phyloP scores from a whole-genome alignment of 1,140 invertebrate genomes.

The Leptonema lineaticorne region DNA sequence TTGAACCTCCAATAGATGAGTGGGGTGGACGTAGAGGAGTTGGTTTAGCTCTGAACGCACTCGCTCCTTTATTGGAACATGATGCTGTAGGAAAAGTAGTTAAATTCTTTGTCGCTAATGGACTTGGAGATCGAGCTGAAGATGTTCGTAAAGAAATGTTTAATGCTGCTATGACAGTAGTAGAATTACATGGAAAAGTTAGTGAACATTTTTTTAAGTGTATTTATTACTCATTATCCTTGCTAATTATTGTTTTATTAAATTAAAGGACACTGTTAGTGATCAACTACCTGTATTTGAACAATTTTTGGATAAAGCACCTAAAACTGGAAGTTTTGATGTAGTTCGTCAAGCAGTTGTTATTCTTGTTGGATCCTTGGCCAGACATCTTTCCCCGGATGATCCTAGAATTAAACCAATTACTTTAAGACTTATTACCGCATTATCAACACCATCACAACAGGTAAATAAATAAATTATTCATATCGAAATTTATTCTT shows the following conservation, averaged over 20 bases:
- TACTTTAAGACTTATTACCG: constrained; percentile 84
- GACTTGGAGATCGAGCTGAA: constrained; percentile 82
- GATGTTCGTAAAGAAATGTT: constrained; percentile 89
- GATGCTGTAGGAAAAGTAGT: constrained; percentile 71
- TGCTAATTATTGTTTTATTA: not conserved
- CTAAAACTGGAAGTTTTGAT: constrained; percentile 88
- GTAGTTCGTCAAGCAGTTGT: constrained; percentile 93
- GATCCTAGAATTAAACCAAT: constrained; percentile 90
- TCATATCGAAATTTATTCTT: no score
- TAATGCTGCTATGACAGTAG: constrained; percentile 85
- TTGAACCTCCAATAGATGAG: constrained; percentile 80
- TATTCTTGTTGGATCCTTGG: constrained; percentile 94
- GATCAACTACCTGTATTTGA: constrained; percentile 86
- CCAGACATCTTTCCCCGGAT: constrained; percentile 89
- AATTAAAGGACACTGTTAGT: constrained; percentile 60
- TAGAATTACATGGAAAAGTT: constrained; percentile 90
- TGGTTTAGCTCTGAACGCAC: constrained; percentile 74
- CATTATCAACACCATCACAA: constrained; percentile 94
- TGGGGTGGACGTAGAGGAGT: constrained; percentile 89
- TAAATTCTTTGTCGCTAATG: constrained; percentile 83
- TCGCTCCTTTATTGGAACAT: constrained; percentile 68
- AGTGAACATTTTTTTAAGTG: constrained; percentile 41
- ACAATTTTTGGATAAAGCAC: constrained; percentile 85
- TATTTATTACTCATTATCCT: constrained; percentile 15
- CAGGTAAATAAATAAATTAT: constrained; percentile 61